Base-by-base conservation (phyloP, 2,888 invertebrate genomes). In the Gastrophysa polygoni region DNA sequence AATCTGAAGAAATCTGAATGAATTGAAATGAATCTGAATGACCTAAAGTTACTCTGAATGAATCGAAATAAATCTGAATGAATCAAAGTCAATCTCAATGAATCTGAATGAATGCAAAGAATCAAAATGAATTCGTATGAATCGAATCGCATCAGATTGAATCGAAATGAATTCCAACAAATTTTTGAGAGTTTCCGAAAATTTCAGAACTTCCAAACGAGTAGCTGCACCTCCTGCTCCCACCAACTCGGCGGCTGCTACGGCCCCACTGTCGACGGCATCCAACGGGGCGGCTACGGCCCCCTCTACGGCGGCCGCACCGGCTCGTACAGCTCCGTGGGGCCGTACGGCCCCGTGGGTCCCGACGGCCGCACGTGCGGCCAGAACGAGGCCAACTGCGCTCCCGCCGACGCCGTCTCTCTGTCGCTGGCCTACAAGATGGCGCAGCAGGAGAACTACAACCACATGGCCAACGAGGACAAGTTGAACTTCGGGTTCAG, bases 401-500 rank as follows among this genome's bases (percentile, higher is more conserved):
- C 70, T 7, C 81, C 84, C 5, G 85, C 85, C 0, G 85, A 85
- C 76, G 81, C 84, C 6, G 82, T 85, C 0, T 84, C 84, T 43
- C 73, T 84, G 14, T 77, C 81, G 4, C 67, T 85, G 16, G 83
- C 85, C 1, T 77, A 79, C 47, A 81, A 82, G 62, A 76, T 81
- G 10, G 79, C 78, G 14, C 81, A 81, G 51, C 77, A 82, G 7
- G 65, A 68, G 5, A 78, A 80, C 44, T 75, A 76, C 17, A 78
- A 82, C 5, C 81, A 82, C 0, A 52, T 52, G 11, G 51, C 63
- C 16, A 47, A 51, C 11, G 87, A 87, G 72, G 84, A 84, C 7
- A 82, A 81, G 65, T 71, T 87, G 6, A 76, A 83, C 3, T 87
- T 83, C 66, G 87, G 87, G 1, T 86, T 84, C 63, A 78, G 80